Evolutionary conservation across 1,140 invertebrate species (phyloP).

Genomic region (Procambarus virginalis): DNA sequence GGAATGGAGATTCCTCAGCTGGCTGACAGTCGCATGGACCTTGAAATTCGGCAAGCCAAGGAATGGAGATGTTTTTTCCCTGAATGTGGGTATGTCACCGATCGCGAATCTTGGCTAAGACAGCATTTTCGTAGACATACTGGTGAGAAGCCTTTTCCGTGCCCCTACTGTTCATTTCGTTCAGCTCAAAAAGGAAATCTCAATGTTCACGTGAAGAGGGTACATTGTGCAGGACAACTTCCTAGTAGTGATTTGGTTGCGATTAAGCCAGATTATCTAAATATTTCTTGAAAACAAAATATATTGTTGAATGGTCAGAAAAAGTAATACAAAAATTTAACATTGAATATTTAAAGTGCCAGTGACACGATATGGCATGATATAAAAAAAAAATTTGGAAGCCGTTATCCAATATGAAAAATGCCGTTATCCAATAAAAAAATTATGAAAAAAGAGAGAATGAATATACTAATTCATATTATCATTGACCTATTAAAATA

Average conservation of each 20-base stretch:
- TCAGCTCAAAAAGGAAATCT: conserved; percentile 54
- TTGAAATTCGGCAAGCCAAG: conserved; percentile 17
- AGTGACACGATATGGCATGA: not conserved
- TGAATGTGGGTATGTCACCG: conserved; percentile 48
- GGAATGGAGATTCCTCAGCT: conserved; percentile 35
- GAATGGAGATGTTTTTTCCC: conserved; percentile 50
- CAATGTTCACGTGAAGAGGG: conserved; percentile 48
- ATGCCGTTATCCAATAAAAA: not conserved
- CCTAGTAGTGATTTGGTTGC: not conserved
- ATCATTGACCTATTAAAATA: too few relatives aligned
- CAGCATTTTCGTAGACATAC: conserved; percentile 51
- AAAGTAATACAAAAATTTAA: not conserved
- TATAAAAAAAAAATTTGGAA: too few relatives aligned
- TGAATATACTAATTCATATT: too few relatives aligned
- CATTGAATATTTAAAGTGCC: not conserved
- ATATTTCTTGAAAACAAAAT: not conserved
- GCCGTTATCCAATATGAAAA: too few relatives aligned
- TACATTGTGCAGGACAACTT: conserved; percentile 2
- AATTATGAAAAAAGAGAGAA: too few relatives aligned
- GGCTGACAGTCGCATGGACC: conserved; percentile 21
- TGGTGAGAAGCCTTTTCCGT: conserved; percentile 41
- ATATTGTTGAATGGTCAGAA: not conserved
- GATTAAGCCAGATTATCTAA: not conserved
- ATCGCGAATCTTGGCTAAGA: conserved; percentile 48
- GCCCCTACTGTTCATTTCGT: conserved; percentile 43